Conservation (phyloP, 2,113 vertebrate genomes). For the Pseudorasbora parva region DNA sequence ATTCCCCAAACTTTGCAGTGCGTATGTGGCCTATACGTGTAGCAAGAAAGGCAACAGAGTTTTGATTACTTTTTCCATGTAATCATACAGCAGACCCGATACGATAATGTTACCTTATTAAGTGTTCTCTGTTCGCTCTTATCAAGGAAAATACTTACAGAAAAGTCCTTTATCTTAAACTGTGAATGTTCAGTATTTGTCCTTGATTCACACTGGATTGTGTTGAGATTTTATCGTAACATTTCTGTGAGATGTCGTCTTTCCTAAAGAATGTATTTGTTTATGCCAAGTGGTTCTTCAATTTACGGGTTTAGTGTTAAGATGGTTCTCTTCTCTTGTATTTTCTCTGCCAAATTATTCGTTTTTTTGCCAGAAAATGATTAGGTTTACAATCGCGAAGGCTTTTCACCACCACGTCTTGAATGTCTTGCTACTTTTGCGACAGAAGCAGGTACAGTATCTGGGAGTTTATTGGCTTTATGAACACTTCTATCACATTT, state of each 20-base stretch:
- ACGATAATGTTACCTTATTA: constrained; percentile 10
- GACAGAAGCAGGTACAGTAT: background rate
- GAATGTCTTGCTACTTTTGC: background rate
- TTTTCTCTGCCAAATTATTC: background rate
- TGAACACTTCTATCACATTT: background rate
- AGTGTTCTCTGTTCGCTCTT: constrained; percentile 14
- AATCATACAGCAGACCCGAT: background rate
- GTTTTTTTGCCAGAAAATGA: background rate
- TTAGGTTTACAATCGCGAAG: background rate
- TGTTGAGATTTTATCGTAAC: constrained; percentile 75
- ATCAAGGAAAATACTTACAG: constrained; percentile 38
- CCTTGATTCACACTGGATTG: constrained; percentile 72
- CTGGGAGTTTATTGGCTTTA: background rate
- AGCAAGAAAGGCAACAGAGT: constrained; percentile 13
- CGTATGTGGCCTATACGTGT: background rate
- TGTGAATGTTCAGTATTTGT: constrained; percentile 73
- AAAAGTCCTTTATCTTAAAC: constrained; percentile 64
- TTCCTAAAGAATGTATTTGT: constrained; percentile 74
- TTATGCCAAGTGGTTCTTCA: constrained; percentile 59
- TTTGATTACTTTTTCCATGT: constrained; percentile 10
- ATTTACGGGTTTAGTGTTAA: constrained; percentile 47
- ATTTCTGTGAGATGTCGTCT: constrained; percentile 69
- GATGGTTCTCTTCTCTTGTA: constrained; percentile 30
- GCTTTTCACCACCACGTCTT: constrained; percentile 24
- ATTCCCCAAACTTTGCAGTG: background rate